Evolutionary conservation across 2,888 invertebrate genomes (phyloP).

Genomic region (Andrena fulva): DNA sequence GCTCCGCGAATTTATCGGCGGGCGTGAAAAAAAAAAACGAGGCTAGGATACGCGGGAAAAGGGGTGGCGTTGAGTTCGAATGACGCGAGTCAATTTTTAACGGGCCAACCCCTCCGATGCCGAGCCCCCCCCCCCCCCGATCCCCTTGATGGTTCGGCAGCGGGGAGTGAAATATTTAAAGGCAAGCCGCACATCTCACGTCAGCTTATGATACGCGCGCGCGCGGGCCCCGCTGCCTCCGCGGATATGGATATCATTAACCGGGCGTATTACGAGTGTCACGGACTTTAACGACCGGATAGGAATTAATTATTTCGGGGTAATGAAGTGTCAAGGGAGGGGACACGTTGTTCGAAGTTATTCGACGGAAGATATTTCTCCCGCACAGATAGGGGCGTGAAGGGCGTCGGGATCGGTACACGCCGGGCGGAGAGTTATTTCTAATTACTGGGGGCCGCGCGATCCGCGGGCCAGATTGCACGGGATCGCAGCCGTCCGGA

Average conservation of each 20-base stretch:
- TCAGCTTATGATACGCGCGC: constrained; percentile 66
- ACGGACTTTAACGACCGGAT: constrained; percentile 72
- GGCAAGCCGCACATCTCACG: constrained; percentile 66
- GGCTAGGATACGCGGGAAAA: background rate
- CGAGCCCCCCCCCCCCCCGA: background rate
- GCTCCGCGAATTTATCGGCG: constrained; percentile 25
- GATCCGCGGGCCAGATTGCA: constrained; percentile 49
- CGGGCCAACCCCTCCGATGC: constrained; percentile 3
- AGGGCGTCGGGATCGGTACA: constrained; percentile 20
- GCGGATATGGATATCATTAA: constrained; percentile 72
- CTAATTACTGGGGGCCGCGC: constrained; percentile 54
- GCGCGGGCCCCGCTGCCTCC: constrained; percentile 32
- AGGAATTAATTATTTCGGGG: constrained; percentile 73
- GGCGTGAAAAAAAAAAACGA: background rate
- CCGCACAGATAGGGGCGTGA: constrained; percentile 9
- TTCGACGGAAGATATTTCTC: constrained; percentile 68
- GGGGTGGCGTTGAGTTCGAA: constrained; percentile 17
- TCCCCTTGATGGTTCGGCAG: constrained; percentile 17
- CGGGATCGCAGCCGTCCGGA: constrained; percentile 35
- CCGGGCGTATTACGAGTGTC: constrained; percentile 71
- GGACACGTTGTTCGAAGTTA: constrained; percentile 68
- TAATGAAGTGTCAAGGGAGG: constrained; percentile 72
- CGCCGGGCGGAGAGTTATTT: constrained; percentile 52
- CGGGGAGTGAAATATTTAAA: constrained; percentile 66
- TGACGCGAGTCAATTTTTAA: constrained; percentile 53